Base-by-base conservation (phyloP, 2,797 vertebrate species). In the Bovichtus variegatus region DNA sequence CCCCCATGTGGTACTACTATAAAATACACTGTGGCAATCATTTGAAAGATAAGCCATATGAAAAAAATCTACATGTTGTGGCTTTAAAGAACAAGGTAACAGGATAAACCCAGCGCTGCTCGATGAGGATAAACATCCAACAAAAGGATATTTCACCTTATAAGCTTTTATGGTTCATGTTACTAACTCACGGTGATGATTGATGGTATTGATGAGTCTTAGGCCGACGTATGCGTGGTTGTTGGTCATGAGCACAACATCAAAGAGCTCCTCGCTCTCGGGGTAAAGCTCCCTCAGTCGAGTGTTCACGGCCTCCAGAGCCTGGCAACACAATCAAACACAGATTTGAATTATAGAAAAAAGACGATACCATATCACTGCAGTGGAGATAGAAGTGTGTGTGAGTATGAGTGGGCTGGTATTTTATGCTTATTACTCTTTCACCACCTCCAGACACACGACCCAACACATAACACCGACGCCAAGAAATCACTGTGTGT, bases 221-320 rank as follows among this genome's bases (percentile, higher is more conserved):
- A 99, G 95, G 18, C 97, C 98, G 0, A 98, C 97, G 43, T 99
- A 95, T 5, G 97, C 97, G 0, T 99, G 97, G 82, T 99, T 97
- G 93, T 98, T 98, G 83, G 97, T 99, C 94, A 99, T 95, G 47
- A 99, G 97, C 79, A 99, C 97, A 0, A 99, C 96, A 83, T 99
- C 97, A 1, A 99, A 99, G 53, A 99, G 90, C 84, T 99, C 97
- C 80, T 99, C 97, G 0, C 96, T 97, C 9, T 97, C 96, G 0
- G 98, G 97, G 87, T 98, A 99, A 67, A 99, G 96, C 83, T 97
- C 93, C 0, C 97, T 95, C 63, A 99, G 95, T 31, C 86, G 93
- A 29, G 38, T 64, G 23, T 99, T 99, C 83, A 99, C 98, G 0
- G 96, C 96, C 83, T 98, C 97, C 93, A 99, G 93, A 5, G 97